Percentiles rank a stretch among this genome's conserved stretches.
These are phyloP conservation scores for Tachina grossa DNA, from an alignment of 2,888 invertebrate genomes.

Conservation along the genomic window DNA sequence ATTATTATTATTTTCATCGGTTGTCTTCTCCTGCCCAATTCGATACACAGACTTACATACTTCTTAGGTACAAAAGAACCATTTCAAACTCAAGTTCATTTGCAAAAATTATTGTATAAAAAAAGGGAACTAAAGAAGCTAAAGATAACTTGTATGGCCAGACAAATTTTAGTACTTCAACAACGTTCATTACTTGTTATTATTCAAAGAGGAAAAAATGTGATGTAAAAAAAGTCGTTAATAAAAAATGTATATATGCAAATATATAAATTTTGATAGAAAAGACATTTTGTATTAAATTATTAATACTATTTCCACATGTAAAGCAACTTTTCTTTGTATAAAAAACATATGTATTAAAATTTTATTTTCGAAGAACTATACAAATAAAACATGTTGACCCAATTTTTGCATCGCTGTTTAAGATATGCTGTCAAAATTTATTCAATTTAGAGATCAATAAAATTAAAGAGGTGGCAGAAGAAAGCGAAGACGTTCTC, in stretches of 20 bases:
- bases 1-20: constrained; percentile 25
- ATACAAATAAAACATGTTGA: too few relatives aligned
- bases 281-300: background rate
- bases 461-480: too few relatives aligned
- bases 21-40: constrained; percentile 31
- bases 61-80: constrained; percentile 34
- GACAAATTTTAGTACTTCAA: background rate
- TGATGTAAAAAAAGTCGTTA: background rate
- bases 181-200: background rate
- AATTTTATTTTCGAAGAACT: too few relatives aligned
- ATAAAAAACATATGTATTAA: too few relatives aligned
- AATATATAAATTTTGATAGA: background rate
- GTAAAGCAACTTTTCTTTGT: too few relatives aligned
- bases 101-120: constrained; percentile 39
- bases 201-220: background rate
- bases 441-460: too few relatives aligned
- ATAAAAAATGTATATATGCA: background rate
- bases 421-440: too few relatives aligned
- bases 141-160: background rate
- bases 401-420: too few relatives aligned
- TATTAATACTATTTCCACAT: background rate
- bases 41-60: constrained; percentile 28
- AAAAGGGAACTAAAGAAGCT: background rate
- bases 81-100: constrained; percentile 65
- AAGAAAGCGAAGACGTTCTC: too few relatives aligned